Conservation (phyloP, 2,888 invertebrate species). For the Magallana nippona region DNA sequence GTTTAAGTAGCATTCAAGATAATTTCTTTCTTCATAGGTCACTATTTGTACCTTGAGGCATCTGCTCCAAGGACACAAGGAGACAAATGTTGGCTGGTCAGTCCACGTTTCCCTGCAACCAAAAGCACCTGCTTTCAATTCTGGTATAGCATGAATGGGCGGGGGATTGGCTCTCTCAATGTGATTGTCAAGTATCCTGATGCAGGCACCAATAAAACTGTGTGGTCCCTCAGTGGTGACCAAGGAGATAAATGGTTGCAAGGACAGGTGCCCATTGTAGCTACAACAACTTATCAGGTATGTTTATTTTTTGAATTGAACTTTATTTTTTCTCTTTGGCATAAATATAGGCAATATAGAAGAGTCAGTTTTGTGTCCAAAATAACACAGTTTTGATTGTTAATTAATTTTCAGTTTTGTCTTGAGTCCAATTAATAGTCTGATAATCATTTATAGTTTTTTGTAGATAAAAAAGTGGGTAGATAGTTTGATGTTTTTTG, state of each 20-base stretch:
- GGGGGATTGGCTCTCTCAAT: conserved; percentile 65
- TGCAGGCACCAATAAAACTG: conserved; percentile 58
- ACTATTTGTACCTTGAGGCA: conserved; percentile 70
- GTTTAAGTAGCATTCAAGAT: too few relatives aligned
- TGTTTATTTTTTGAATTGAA: not conserved
- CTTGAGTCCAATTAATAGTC: too few relatives aligned
- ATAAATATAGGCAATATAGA: too few relatives aligned
- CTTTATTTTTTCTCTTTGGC: too few relatives aligned
- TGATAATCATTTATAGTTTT: too few relatives aligned
- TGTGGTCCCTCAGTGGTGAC: conserved; percentile 69
- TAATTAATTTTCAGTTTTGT: too few relatives aligned
- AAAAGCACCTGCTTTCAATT: conserved; percentile 65
- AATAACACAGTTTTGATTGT: too few relatives aligned
- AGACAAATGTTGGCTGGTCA: conserved; percentile 66
- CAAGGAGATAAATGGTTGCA: conserved; percentile 71
- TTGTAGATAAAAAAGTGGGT: not conserved
- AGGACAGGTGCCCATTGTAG: conserved; percentile 67
- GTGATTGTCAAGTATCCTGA: conserved; percentile 56
- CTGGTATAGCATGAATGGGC: conserved; percentile 71
- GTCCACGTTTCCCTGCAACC: conserved; percentile 62
- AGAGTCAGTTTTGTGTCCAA: too few relatives aligned
- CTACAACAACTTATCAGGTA: conserved; percentile 61
- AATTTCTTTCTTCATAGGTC: conserved; percentile 57
- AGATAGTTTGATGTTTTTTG: not conserved
- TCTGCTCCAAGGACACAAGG: conserved; percentile 65